A percentile compares a stretch with the other conserved stretches of the same genome.
Conservation (phyloP, 2,888 invertebrate species). For the Netelia melanura region DNA sequence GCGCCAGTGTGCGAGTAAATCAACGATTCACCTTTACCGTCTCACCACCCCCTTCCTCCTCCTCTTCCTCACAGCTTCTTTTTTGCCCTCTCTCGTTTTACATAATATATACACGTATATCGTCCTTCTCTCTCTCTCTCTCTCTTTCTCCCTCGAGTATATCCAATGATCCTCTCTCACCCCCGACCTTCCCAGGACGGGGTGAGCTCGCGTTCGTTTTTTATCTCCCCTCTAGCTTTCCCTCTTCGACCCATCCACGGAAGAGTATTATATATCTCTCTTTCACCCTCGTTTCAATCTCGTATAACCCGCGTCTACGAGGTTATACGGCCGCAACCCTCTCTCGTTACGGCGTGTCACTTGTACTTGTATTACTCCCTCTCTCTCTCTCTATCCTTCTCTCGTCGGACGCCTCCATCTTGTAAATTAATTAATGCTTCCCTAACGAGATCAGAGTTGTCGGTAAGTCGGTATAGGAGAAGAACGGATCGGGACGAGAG, state of each 20-base stretch:
- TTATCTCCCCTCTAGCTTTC: conserved; percentile 28
- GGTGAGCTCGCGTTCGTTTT: neutral
- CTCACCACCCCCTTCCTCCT: conserved; percentile 48
- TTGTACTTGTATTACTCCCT: conserved; percentile 20
- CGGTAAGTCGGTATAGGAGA: conserved; percentile 76
- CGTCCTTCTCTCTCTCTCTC: conserved; percentile 31
- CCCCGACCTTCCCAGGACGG: conserved; percentile 23
- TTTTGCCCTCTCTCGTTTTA: conserved; percentile 57
- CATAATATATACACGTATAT: conserved; percentile 16
- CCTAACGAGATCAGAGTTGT: conserved; percentile 84
- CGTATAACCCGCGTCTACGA: conserved; percentile 35
- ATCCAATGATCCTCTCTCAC: conserved; percentile 51
- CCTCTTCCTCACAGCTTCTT: conserved; percentile 55
- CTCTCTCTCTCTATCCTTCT: conserved; percentile 23
- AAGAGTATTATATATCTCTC: conserved; percentile 44
- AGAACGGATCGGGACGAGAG: conserved; percentile 12
- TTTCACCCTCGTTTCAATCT: conserved; percentile 48
- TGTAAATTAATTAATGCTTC: conserved; percentile 83
- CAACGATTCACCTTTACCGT: conserved; percentile 50
- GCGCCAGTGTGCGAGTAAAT: conserved; percentile 44
- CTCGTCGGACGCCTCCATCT: conserved; percentile 77
- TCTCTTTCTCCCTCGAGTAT: conserved; percentile 44
- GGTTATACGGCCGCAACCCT: conserved; percentile 20
- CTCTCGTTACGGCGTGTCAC: neutral
- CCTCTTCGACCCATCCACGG: conserved; percentile 38